These are phyloP conservation scores for Aelia acuminata DNA, from an alignment of 2,888 invertebrate species.

Conservation along the genomic window DNA sequence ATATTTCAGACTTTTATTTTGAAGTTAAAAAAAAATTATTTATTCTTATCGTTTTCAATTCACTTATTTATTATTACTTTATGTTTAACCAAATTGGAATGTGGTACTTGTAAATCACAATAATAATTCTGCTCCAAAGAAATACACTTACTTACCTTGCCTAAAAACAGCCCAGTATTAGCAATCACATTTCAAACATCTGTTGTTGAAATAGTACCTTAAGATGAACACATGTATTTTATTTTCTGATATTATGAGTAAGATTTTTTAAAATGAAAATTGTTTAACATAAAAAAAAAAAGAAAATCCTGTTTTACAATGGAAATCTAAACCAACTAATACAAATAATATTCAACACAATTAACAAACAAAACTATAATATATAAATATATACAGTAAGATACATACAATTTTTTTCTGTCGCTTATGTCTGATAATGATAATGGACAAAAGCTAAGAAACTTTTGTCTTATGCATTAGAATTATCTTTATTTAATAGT, in stretches of 20 bases:
- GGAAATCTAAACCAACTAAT: not conserved
- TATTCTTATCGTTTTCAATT: too few relatives aligned
- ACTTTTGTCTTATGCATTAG: not conserved
- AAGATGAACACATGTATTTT: not conserved
- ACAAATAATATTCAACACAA: too few relatives aligned
- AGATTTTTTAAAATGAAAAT: not conserved
- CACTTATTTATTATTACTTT: not conserved
- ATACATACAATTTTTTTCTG: not conserved
- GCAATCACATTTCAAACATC: not conserved
- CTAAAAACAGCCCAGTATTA: not conserved
- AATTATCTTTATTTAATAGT: not conserved
- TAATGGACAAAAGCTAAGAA: not conserved
- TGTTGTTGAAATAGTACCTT: not conserved
- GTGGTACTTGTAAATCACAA: not conserved
- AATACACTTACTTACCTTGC: slow-evolving; percentile 5
- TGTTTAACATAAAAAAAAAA: not conserved
- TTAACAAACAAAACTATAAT: too few relatives aligned
- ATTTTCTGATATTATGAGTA: not conserved
- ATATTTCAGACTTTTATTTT: not conserved
- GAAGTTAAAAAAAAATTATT: too few relatives aligned
- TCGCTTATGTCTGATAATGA: not conserved
- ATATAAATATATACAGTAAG: too few relatives aligned
- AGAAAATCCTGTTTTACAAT: not conserved
- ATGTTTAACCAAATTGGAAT: not conserved
- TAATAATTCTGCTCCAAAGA: not conserved